A percentile compares a stretch with the other conserved stretches of the same genome.
Evolutionary conservation across 2,113 vertebrate genomes (phyloP).

Genomic region (Upupa epops): DNA sequence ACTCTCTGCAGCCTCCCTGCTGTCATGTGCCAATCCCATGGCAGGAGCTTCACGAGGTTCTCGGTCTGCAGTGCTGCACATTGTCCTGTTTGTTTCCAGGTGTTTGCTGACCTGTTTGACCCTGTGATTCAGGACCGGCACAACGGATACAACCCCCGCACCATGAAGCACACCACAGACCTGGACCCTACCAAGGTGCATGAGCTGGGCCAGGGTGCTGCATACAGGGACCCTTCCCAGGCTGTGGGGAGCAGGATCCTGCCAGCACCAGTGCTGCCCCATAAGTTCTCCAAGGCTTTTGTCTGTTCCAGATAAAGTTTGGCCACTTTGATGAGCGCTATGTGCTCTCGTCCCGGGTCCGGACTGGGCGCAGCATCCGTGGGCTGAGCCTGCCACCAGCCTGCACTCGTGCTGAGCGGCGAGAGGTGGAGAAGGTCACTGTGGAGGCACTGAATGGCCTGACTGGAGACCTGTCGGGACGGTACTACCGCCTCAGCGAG

Average conservation of each 20-base stretch:
- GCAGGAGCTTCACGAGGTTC: not conserved
- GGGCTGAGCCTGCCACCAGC: conserved; percentile 84
- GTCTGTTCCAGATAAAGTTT: conserved; percentile 74
- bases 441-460: conserved; percentile 77
- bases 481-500: conserved; percentile 80
- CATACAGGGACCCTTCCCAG: fast-evolving
- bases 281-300: fast-evolving
- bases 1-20: not conserved
- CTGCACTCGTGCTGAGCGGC: conserved; percentile 79
- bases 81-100: conserved; percentile 65
- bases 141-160: conserved; percentile 91
- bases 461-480: conserved; percentile 77
- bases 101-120: conserved; percentile 90
- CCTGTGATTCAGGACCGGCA: conserved; percentile 93
- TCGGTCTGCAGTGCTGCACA: not conserved
- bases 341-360: conserved; percentile 92
- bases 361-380: conserved; percentile 85
- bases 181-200: conserved; percentile 89
- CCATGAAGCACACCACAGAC: conserved; percentile 92
- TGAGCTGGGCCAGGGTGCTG: not conserved
- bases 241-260: not conserved
- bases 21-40: not conserved
- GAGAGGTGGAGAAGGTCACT: conserved; percentile 81
- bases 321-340: conserved; percentile 93
- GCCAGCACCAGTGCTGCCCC: fast-evolving